Evolutionary conservation across 2,888 invertebrate species (phyloP).

Genomic region (Diplolepis rosae): DNA sequence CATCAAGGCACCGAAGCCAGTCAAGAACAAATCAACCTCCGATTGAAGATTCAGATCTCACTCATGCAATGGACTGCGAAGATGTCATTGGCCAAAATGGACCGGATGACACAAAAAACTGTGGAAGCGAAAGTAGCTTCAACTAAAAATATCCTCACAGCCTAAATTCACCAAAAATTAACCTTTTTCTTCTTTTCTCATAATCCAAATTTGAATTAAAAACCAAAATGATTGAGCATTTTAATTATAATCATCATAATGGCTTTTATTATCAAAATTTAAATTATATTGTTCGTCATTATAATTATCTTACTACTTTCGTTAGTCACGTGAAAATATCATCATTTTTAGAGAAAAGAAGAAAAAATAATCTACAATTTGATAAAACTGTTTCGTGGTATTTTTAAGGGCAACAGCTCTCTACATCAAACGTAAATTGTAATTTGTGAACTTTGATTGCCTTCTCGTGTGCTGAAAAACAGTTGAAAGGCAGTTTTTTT

Average conservation of each 20-base stretch:
- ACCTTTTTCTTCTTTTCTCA: not conserved
- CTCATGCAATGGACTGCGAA: conserved; percentile 35
- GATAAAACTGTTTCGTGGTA: not conserved
- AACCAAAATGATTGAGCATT: too few relatives aligned
- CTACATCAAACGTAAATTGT: not conserved
- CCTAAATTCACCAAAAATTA: not conserved
- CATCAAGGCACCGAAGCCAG: conserved; percentile 44
- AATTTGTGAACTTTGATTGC: not conserved
- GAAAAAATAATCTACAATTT: not conserved
- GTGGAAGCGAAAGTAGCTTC: conserved; percentile 41
- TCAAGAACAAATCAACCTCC: conserved; percentile 33
- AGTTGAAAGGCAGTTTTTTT: not conserved
- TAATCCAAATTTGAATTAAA: not conserved
- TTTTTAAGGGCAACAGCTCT: not conserved
- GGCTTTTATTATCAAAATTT: too few relatives aligned
- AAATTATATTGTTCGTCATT: too few relatives aligned
- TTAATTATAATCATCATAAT: too few relatives aligned
- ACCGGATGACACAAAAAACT: conserved; percentile 41
- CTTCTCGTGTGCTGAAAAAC: not conserved
- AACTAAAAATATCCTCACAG: conserved; percentile 12
- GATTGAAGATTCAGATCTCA: conserved; percentile 33
- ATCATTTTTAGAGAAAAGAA: not conserved
- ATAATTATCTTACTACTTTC: too few relatives aligned
- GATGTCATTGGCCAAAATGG: conserved; percentile 31
- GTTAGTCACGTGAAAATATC: too few relatives aligned